A percentile compares a stretch with the other conserved stretches of the same genome.
Evolutionary conservation across 2,888 invertebrate species (phyloP).

Genomic region (Diaprepes abbreviatus): DNA sequence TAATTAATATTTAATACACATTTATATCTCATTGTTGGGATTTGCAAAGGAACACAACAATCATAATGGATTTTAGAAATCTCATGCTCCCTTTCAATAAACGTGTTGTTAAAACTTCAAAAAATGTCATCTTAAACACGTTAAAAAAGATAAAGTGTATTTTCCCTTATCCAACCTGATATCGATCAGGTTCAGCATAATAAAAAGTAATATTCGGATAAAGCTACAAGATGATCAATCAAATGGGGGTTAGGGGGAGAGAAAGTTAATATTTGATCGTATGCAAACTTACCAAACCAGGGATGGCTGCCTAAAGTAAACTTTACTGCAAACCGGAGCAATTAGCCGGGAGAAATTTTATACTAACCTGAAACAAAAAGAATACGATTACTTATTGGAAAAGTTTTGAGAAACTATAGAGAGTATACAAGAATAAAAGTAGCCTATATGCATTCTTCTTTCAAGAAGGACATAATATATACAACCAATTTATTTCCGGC

Average conservation of each 20-base stretch:
- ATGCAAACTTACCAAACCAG: constrained; percentile 27
- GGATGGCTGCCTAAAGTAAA: constrained; percentile 8
- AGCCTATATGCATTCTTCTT: no score
- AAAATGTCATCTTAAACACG: constrained; percentile 13
- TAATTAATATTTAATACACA: no score
- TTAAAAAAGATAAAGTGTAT: constrained; percentile 16
- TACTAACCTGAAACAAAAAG: constrained; percentile 30
- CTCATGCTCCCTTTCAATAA: neutral
- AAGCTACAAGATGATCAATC: constrained; percentile 38
- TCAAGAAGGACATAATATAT: no score
- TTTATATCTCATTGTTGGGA: no score
- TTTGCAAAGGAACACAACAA: neutral
- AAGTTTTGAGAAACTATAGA: neutral
- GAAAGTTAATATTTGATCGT: constrained; percentile 13
- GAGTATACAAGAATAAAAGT: neutral
- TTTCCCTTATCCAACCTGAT: constrained; percentile 1
- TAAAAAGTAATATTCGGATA: constrained; percentile 20
- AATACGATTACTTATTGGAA: constrained; percentile 14
- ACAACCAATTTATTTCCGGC: no score
- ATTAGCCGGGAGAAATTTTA: constrained; percentile 7
- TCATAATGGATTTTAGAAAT: neutral
- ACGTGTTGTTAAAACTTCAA: neutral
- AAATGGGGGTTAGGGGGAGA: constrained; percentile 20
- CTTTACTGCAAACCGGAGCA: constrained; percentile 10
- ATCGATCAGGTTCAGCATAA: constrained; percentile 13